A percentile compares a stretch with the other conserved stretches of the same genome.
phyloP scores from a whole-genome alignment of 2,888 invertebrate species.

The Linnaemya tessellans region DNA sequence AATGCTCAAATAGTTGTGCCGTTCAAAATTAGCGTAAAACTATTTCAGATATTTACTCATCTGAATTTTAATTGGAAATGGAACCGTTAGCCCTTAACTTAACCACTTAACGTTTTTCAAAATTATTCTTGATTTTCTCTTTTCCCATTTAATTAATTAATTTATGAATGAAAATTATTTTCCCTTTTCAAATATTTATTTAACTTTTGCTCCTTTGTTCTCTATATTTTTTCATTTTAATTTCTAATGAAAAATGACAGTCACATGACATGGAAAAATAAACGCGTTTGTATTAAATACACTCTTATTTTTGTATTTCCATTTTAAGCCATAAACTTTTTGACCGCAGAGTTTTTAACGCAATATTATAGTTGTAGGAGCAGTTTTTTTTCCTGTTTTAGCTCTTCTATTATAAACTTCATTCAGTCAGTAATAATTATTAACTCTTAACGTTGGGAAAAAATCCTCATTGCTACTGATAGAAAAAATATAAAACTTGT shows the following conservation, averaged over 20 bases:
- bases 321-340: constrained; percentile 61
- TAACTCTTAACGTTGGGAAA: constrained; percentile 54
- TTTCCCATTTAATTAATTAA: constrained; percentile 77
- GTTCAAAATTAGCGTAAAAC: neutral
- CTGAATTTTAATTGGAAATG: constrained; percentile 2
- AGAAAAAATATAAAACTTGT: constrained; percentile 27
- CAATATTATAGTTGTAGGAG: constrained; percentile 6
- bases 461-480: constrained; percentile 9
- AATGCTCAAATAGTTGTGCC: too few relatives aligned
- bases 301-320: constrained; percentile 14
- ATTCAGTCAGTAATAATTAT: constrained; percentile 63
- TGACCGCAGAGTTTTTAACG: constrained; percentile 58
- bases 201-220: constrained; percentile 36
- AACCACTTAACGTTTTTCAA: constrained; percentile 34
- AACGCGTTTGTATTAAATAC: too few relatives aligned
- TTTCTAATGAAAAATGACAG: constrained; percentile 75
- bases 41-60: neutral
- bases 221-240: constrained; percentile 29
- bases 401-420: constrained; percentile 58
- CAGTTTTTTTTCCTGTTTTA: constrained; percentile 23
- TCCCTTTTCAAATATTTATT: constrained; percentile 69
- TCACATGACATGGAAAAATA: constrained; percentile 67
- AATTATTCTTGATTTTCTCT: constrained; percentile 66
- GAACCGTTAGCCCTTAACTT: constrained; percentile 73
- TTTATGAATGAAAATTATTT: constrained; percentile 76